These are phyloP conservation scores for Tipula vernalis DNA, from an alignment of 2,888 invertebrate species.

Conservation along the genomic window DNA sequence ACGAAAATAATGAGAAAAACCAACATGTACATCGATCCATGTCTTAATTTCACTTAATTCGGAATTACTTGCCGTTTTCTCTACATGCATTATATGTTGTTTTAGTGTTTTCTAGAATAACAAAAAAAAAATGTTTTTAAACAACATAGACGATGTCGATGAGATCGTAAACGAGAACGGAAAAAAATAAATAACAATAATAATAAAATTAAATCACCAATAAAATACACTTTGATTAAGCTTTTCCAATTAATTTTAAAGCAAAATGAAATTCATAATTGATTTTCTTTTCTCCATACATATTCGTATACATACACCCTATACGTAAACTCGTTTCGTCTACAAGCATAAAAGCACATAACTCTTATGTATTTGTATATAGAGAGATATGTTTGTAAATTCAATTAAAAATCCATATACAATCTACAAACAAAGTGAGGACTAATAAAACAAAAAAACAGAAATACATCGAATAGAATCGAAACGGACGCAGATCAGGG, in stretches of 20 bases:
- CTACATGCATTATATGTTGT: neutral
- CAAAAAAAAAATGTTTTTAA: no score
- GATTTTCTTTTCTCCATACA: neutral
- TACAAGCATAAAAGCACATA: neutral
- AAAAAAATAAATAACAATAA: neutral
- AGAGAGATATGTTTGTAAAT: neutral
- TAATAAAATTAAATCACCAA: neutral
- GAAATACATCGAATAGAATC: neutral
- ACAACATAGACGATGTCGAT: neutral
- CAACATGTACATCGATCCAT: neutral
- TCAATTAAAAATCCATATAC: neutral
- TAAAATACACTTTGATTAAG: constrained; percentile 4
- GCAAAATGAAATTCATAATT: neutral
- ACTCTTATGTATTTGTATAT: neutral
- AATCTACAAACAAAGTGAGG: neutral
- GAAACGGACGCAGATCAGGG: neutral
- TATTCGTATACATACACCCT: neutral
- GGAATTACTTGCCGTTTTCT: neutral
- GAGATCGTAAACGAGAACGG: neutral
- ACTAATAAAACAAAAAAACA: neutral
- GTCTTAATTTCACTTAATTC: neutral
- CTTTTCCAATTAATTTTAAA: neutral
- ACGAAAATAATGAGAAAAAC: neutral
- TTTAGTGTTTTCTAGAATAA: neutral
- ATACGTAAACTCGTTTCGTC: no score